Conservation (phyloP, 2,888 invertebrate species). For the Epirrita christyi region DNA sequence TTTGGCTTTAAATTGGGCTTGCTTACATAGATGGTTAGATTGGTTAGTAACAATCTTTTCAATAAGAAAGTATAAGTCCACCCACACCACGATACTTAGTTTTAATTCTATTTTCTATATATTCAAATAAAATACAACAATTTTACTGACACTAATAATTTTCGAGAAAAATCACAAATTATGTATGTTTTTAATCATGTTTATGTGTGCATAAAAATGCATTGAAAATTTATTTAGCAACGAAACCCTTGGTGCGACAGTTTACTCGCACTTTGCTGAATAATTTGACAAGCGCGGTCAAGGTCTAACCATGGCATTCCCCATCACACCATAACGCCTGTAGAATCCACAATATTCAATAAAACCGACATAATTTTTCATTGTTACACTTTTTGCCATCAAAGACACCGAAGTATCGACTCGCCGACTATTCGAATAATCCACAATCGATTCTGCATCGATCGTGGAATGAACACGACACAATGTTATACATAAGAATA, state of each 20-base stretch:
- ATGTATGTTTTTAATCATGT: no score
- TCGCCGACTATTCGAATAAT: constrained; percentile 65
- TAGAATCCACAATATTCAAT: constrained; percentile 20
- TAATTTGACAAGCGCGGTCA: constrained; percentile 2
- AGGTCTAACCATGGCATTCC: constrained; percentile 23
- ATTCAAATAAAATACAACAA: no score
- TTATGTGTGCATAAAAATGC: no score
- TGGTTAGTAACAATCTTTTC: no score
- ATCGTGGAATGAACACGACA: constrained; percentile 71
- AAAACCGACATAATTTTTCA: constrained; percentile 58
- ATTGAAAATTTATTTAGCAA: no score
- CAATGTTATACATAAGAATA: constrained; percentile 77
- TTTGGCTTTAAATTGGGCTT: no score
- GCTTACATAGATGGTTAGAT: no score
- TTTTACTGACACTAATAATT: no score
- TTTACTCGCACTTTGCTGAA: not conserved
- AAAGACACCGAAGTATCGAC: constrained; percentile 52
- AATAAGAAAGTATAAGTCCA: no score
- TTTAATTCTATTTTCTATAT: no score
- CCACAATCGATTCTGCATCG: constrained; percentile 75
- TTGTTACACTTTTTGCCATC: constrained; percentile 71
- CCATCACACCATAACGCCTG: constrained; percentile 21
- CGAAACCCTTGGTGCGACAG: not conserved
- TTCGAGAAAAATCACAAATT: no score
- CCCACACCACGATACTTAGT: no score